Base-by-base conservation (phyloP, 2,888 invertebrate species). In the Trissoscelio sp. region DNA sequence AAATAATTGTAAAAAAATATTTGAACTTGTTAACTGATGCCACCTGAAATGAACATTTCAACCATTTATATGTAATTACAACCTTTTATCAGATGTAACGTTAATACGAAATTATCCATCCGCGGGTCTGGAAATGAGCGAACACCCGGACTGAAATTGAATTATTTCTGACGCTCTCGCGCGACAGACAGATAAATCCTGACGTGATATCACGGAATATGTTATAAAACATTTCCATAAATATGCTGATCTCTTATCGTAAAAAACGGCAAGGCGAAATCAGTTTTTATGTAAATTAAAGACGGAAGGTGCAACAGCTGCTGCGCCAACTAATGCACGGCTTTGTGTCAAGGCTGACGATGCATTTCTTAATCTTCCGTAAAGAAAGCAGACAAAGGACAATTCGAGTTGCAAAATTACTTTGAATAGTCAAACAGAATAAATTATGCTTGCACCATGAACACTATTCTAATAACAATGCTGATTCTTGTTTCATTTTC, bases 251-350 rank as follows among this genome's bases (percentile, higher is more conserved):
- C 18, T 39, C 9, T 55, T 69, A 57, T 57, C 55, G 46, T 24
- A 66, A 67, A 53, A 67, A 53, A 39, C 12, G 12, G n/a, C 6
- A 31, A 7, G 2, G 42, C 31, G 24, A 31, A 51, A 66, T 39
- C 51, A 28, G 20, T 48, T 57, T 70, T 58, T 51, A 70, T 70
- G 70, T 12, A 70, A 70, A 70, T 70, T 53, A 67, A 67, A 34
- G 31, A 46, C 53, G 3, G 16, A 12, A 31, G 34, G 20, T 39
- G 58, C 70, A 70, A 48, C 70, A 70, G 70, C 48, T 70, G 70
- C 57, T 51, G 39, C 22, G 24, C 22, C 4, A 51, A 39, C 16
- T 64, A 48, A 64, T 64, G 64, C 64, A 44, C 44, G 11, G 3
- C 62, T 62, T 48, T 62, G 44, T 44, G 14, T 44, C 44, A 28